Conservation (phyloP, 2,888 invertebrate genomes). For the Ectemnius lituratus region DNA sequence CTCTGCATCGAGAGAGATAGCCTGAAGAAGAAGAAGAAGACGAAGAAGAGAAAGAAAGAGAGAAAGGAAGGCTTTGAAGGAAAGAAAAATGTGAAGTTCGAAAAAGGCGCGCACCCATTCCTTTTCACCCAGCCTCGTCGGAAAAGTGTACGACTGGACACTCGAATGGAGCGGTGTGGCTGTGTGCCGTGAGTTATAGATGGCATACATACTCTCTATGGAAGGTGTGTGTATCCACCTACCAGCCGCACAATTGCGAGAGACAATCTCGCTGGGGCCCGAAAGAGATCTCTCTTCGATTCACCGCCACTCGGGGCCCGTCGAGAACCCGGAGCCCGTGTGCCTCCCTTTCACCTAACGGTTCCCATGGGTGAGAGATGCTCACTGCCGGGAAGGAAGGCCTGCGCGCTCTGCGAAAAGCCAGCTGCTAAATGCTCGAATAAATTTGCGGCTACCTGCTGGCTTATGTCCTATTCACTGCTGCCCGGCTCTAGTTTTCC, state of each 20-base stretch:
- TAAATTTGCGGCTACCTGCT: no score
- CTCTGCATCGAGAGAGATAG: no score
- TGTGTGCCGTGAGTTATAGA: slow-evolving; percentile 46
- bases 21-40: no score
- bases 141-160: not conserved
- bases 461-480: no score
- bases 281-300: slow-evolving; percentile 60
- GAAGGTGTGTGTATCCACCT: slow-evolving; percentile 54
- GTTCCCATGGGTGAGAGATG: slow-evolving; percentile 55
- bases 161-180: not conserved
- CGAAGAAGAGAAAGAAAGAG: not conserved
- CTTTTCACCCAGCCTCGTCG: not conserved
- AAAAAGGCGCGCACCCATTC: slow-evolving; percentile 1
- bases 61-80: not conserved
- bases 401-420: slow-evolving; percentile 28
- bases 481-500: no score
- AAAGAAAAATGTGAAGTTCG: not conserved
- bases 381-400: slow-evolving; percentile 56
- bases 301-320: slow-evolving; percentile 31
- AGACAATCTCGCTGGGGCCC: slow-evolving; percentile 12
- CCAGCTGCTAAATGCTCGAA: slow-evolving; percentile 9
- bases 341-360: slow-evolving; percentile 64
- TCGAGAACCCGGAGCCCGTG: slow-evolving; percentile 13
- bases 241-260: slow-evolving; percentile 51
- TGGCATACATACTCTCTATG: slow-evolving; percentile 35